These are phyloP conservation scores for Peromyscus leucopus DNA, from an alignment of 2,113 vertebrate species.

Conservation along the genomic window DNA sequence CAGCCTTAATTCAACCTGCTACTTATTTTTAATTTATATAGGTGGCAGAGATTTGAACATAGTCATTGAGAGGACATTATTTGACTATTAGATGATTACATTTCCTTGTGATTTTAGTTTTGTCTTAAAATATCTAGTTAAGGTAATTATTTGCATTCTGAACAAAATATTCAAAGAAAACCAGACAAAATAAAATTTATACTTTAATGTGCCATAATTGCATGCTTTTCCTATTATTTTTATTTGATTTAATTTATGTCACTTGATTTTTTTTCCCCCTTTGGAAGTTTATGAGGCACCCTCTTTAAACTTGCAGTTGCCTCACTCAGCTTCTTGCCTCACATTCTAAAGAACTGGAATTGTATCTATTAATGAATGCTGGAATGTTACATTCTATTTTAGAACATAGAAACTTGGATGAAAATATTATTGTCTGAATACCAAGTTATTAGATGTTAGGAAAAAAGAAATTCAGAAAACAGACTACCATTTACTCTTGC, in stretches of 20 bases:
- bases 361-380: neutral
- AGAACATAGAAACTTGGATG: neutral
- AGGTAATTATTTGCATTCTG: neutral
- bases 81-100: neutral
- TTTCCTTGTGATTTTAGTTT: neutral
- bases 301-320: neutral
- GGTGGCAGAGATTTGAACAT: neutral
- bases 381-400: neutral
- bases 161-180: neutral
- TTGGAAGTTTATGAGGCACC: neutral
- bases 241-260: neutral
- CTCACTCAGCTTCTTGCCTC: neutral
- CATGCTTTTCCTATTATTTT: neutral
- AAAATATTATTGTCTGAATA: neutral
- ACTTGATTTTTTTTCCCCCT: neutral
- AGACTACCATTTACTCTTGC: neutral
- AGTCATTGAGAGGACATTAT: neutral
- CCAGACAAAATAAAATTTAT: neutral
- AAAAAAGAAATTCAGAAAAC: neutral
- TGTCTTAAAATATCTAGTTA: neutral
- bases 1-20: neutral
- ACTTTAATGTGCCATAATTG: neutral
- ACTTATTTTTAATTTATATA: neutral
- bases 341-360: neutral
- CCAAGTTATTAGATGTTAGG: neutral